Conservation (phyloP, 2,888 invertebrate genomes). For the Tigriopus californicus region DNA sequence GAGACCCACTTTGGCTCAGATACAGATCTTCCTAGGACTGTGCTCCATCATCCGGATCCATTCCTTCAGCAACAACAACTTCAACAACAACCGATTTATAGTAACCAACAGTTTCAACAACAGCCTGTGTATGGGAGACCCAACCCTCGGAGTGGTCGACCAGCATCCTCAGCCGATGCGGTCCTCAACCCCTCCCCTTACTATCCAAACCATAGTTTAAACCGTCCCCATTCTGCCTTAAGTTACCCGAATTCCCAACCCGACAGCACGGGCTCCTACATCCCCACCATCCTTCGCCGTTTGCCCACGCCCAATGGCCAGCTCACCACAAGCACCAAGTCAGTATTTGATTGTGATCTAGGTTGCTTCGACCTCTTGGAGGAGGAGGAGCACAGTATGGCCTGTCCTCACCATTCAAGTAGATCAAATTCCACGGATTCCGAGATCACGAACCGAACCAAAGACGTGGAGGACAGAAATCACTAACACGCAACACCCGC, state of each 20-base stretch:
- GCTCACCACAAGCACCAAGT: not conserved
- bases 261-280: not conserved
- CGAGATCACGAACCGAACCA: too few relatives aligned
- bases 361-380: conserved; percentile 2
- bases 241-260: not conserved
- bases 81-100: not conserved
- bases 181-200: not conserved
- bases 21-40: conserved; percentile 1
- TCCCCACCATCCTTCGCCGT: not conserved
- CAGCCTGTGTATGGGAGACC: not conserved
- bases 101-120: not conserved
- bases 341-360: conserved; percentile 12
- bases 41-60: conserved; percentile 1
- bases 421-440: too few relatives aligned
- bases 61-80: not conserved
- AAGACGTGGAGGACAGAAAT: too few relatives aligned
- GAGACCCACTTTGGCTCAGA: conserved; percentile 12
- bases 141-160: not conserved
- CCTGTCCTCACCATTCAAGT: too few relatives aligned
- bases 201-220: not conserved
- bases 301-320: conserved; percentile 6
- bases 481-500: too few relatives aligned
- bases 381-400: not conserved
- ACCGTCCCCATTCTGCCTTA: not conserved
- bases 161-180: not conserved